Evolutionary conservation across 2,888 invertebrate species (phyloP), one percentile per base, ranked within the genome.

Genomic region (Drosophila melanosoma): DNA sequence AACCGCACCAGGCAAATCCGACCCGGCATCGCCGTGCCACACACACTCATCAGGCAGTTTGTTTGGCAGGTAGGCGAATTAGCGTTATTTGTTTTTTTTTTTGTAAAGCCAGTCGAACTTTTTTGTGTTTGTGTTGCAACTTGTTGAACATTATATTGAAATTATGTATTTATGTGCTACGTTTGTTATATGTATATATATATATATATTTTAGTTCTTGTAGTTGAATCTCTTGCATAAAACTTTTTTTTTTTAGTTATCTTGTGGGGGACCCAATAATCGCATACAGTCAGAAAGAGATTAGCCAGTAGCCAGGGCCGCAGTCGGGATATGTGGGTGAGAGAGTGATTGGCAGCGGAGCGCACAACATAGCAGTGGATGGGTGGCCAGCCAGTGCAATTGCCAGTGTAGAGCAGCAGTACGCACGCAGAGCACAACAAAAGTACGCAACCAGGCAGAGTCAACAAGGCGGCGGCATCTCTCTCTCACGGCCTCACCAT

Each of bases 401-500:
- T 57, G 49, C 45, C 61, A 63, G 74, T 69, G 76, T 78, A 76
- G 71, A 68, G 61, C 61, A 63, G 64, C 59, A 58, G 62, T 60
- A 71, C 52, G 76, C 73, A 45, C 45, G 45, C 45, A 45, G 45
- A 57, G 68, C 71, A 76, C 70, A 45, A 63, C 72, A 63, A 56
- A 51, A 75, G 52, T 61, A 49, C 54, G 56, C 72, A 76, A 75
- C 70, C 67, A 82, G 79, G 66, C 81, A 83, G 81, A 81, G 74
- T 77, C 77, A 74, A 83, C 81, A 74, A 69, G 68, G 57, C 63
- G 58, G 72, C 66, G 67, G 69, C 82, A 78, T 78, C 80, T 81
- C 75, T 81, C 75, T 83, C 70, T 62, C 72, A 74, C 70, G 72
- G 73, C 74, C 73, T 79, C 81, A 81, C 78, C 77, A 80, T 66